phyloP scores from a whole-genome alignment of 2,888 invertebrate genomes.

The Germaria angustata region DNA sequence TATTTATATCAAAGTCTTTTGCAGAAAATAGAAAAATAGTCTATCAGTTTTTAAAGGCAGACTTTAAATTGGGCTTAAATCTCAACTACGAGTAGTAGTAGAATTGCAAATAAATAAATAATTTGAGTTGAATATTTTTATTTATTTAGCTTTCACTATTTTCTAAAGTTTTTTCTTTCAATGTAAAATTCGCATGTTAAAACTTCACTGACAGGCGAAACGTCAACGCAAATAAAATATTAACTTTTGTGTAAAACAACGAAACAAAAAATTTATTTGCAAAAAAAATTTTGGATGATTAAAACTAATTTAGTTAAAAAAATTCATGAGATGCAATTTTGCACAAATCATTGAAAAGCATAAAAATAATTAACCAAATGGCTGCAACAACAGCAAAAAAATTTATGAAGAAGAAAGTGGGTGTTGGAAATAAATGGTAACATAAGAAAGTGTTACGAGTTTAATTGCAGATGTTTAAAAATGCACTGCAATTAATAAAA shows the following conservation, averaged over 20 bases:
- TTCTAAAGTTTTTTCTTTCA: neutral
- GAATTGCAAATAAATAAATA: too few species aligned
- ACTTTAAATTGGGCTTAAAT: too few species aligned
- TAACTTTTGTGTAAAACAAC: neutral
- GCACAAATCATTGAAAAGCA: slow-evolving; percentile 40
- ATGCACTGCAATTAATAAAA: slow-evolving; percentile 8
- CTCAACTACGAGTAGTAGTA: too few species aligned
- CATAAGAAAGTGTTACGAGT: slow-evolving; percentile 69
- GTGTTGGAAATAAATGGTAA: slow-evolving; percentile 68
- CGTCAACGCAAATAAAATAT: slow-evolving; percentile 54
- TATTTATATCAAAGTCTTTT: too few species aligned
- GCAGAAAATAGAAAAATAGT: too few species aligned
- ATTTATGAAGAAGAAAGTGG: slow-evolving; percentile 73
- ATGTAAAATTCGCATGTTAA: slow-evolving; percentile 46
- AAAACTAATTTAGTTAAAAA: slow-evolving; percentile 44
- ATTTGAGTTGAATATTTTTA: too few species aligned
- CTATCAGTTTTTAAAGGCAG: too few species aligned
- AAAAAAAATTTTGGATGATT: slow-evolving; percentile 22
- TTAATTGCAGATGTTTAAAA: too few species aligned
- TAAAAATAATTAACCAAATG: slow-evolving; percentile 47
- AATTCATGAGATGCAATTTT: slow-evolving; percentile 53
- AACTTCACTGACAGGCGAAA: slow-evolving; percentile 42
- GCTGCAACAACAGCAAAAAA: neutral
- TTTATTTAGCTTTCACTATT: slow-evolving; percentile 34
- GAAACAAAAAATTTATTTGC: neutral